Percentiles rank a stretch among this genome's conserved stretches.
phyloP scores from a whole-genome alignment of 2,888 invertebrate species.

The Campoplex nolae region DNA sequence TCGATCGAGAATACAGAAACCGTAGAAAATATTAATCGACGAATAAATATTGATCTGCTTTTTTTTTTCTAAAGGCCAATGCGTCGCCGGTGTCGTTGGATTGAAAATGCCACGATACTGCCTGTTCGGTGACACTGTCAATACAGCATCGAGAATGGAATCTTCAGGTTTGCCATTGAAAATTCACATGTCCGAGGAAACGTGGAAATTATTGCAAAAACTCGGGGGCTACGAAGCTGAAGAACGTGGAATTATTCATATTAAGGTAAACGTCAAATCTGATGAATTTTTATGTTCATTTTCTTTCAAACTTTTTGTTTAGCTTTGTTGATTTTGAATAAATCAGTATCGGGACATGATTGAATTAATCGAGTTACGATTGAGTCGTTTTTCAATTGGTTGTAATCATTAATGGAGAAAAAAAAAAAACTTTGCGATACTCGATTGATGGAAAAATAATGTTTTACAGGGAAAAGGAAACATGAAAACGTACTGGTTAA shows the following conservation, averaged over 20 bases:
- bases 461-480: constrained; percentile 89
- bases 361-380: no score
- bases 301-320: no score
- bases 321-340: no score
- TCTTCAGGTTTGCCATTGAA: constrained; percentile 92
- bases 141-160: constrained; percentile 94
- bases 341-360: no score
- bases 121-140: constrained; percentile 94
- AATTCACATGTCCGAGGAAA: constrained; percentile 91
- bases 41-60: background rate
- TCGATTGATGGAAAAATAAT: background rate
- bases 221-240: constrained; percentile 91
- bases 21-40: background rate
- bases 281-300: background rate
- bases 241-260: constrained; percentile 90
- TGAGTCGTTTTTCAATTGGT: background rate
- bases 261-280: constrained; percentile 87
- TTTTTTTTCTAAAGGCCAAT: constrained; percentile 42
- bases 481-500: constrained; percentile 91
- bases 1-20: background rate
- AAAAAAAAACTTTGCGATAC: background rate
- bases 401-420: background rate
- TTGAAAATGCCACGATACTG: constrained; percentile 95
- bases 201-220: constrained; percentile 88
- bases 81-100: constrained; percentile 93